Evolutionary conservation across 2,797 vertebrate species (phyloP), one percentile per base, ranked within the genome.

Genomic region (Sternotherus odoratus): DNA sequence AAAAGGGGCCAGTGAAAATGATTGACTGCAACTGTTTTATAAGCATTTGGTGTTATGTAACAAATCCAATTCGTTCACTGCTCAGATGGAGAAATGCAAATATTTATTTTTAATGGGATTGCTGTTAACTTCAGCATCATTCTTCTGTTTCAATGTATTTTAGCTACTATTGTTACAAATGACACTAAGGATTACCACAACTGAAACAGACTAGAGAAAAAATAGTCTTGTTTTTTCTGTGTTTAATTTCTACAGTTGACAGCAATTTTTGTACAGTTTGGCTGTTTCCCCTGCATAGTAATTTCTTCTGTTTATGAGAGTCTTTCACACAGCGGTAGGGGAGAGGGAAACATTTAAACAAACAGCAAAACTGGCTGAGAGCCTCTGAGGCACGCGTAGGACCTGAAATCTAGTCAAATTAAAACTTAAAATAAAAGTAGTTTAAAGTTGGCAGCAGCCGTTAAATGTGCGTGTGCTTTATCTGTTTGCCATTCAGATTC

Each of bases 1-100:
- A 0, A 85, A 91, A 94, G 2, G 92, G 94, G 95, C 95, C 96
- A 96, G 96, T 0, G 82, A 95, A 96, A 97, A 95, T 95, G 95
- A 96, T 95, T 96, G 96, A 96, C 89, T 95, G 95, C 95, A 95
- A 90, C 94, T 84, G 91, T 23, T 88, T 56, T 77, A 88, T 82
- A 36, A 48, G 69, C 6, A 85, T 21, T 74, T 75, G 79, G 12
- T 87, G 86, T 91, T 90, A 72, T 36, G 26, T 56, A 93, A 91
- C 87, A 36, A 75, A 28, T 49, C 54, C 94, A 33, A 3, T 24
- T 87, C 4, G 21, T 9, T 33, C 54, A 78, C 54, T 39, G 50
- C 57, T 50, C 87, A 92, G 69, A 46, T 69, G 54, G 90, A 84
- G 85, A 83, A 33, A 0, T 83, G 81, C 79, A 85, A 43, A 46